Evolutionary conservation across 2,113 vertebrate species (phyloP).

Genomic region (Trematocara zebra): DNA sequence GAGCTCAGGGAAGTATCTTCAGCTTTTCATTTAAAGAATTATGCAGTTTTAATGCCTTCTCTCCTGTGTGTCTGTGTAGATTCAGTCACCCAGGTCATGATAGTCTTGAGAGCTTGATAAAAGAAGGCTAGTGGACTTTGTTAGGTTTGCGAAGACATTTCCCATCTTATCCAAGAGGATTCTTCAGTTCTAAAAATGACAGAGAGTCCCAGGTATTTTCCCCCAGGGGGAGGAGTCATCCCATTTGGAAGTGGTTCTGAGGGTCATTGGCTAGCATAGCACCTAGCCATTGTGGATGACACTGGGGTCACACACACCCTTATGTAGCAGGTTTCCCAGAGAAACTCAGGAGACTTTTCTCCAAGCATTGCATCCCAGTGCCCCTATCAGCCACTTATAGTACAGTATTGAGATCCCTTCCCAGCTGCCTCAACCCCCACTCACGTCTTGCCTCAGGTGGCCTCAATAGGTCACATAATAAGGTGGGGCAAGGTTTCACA

Average conservation of each 20-base stretch:
- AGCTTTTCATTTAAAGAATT: neutral
- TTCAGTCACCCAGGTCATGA: neutral
- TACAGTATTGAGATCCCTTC: neutral
- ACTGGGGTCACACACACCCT: neutral
- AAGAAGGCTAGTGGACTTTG: neutral
- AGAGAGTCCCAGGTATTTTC: neutral
- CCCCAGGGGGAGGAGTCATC: neutral
- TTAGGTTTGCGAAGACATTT: neutral
- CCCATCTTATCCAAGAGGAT: neutral
- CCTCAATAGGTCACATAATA: neutral
- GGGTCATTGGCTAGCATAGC: neutral
- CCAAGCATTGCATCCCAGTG: neutral
- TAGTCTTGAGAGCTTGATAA: neutral
- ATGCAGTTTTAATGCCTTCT: neutral
- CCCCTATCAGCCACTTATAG: neutral
- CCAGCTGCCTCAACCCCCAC: neutral
- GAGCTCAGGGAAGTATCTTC: neutral
- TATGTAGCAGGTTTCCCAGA: neutral
- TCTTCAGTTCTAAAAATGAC: neutral
- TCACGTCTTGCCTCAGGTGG: neutral
- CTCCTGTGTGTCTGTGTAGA: neutral
- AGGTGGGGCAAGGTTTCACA: neutral
- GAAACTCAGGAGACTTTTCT: neutral
- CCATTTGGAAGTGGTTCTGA: neutral
- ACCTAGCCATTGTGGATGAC: neutral